Evolutionary conservation across 2,888 invertebrate genomes (phyloP).

Genomic region (Drosophila colorata): DNA sequence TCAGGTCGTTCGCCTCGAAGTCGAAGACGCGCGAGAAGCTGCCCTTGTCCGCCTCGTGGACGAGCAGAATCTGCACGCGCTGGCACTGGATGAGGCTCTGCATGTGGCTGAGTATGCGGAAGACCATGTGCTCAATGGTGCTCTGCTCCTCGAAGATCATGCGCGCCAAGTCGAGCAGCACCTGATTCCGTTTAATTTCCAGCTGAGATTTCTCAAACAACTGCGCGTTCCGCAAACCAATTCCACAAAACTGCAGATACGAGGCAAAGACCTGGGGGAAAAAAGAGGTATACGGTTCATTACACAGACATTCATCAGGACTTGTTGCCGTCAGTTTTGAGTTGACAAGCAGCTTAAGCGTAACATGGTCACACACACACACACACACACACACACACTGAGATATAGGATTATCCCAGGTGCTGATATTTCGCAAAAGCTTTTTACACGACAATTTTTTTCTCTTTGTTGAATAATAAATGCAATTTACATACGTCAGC

Average conservation of each 20-base stretch:
- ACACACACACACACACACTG: slow-evolving; percentile 14
- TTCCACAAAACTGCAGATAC: slow-evolving; percentile 98
- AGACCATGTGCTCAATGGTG: slow-evolving; percentile 97
- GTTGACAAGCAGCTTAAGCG: too few species aligned
- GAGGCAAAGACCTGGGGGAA: slow-evolving; percentile 92
- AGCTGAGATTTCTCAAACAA: slow-evolving; percentile 97
- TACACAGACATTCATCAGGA: slow-evolving; percentile 16
- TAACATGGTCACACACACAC: slow-evolving; percentile 4
- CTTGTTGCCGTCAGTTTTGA: too few species aligned
- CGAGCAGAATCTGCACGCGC: slow-evolving; percentile 96
- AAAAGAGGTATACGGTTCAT: slow-evolving; percentile 12
- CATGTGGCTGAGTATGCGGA: slow-evolving; percentile 96
- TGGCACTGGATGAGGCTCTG: slow-evolving; percentile 97
- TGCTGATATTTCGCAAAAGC: slow-evolving; percentile 55
- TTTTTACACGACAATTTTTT: slow-evolving; percentile 38
- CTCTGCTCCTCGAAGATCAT: slow-evolving; percentile 99
- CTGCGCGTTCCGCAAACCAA: slow-evolving; percentile 97
- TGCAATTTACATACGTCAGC: slow-evolving; percentile 65
- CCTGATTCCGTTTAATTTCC: slow-evolving; percentile 98
- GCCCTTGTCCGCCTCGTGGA: slow-evolving; percentile 95
- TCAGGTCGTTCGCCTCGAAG: slow-evolving; percentile 95
- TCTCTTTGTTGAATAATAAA: slow-evolving; percentile 69
- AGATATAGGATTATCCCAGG: slow-evolving; percentile 39
- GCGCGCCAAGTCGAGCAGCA: slow-evolving; percentile 95
- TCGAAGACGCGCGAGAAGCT: slow-evolving; percentile 98